Evolutionary conservation across 2,797 vertebrate species (phyloP).

Genomic region (Acrocephalus scirpaceus): DNA sequence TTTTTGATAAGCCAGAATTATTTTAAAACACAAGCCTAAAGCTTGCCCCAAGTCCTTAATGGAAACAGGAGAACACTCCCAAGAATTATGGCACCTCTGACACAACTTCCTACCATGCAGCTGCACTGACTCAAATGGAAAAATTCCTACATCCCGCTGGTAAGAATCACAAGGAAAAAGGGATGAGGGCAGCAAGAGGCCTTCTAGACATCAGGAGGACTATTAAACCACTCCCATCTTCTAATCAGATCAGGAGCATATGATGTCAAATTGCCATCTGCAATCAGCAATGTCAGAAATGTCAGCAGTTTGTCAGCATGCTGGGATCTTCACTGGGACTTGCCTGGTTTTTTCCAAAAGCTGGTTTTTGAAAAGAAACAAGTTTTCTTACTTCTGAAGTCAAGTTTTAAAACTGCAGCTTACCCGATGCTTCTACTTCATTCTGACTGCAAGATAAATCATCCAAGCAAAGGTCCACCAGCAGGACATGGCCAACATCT

Average conservation of each 20-base stretch:
- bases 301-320: rapidly evolving
- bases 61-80: not conserved
- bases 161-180: not conserved
- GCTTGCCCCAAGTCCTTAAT: too few species aligned
- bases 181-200: not conserved
- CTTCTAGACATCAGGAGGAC: not conserved
- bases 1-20: not conserved
- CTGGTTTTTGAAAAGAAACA: not conserved
- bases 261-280: rapidly evolving
- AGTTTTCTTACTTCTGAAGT: not conserved
- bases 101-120: not conserved
- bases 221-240: not conserved
- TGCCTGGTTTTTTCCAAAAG: too few species aligned
- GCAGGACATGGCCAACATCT: slow-evolving; percentile 90
- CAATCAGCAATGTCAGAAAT: not conserved
- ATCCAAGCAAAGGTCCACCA: slow-evolving; percentile 94
- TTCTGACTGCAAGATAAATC: slow-evolving; percentile 90
- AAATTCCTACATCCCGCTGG: not conserved
- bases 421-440: slow-evolving; percentile 92
- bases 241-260: not conserved
- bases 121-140: not conserved
- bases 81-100: not conserved
- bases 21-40: not conserved
- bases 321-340: not conserved
- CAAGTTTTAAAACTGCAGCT: not conserved